Evolutionary conservation across 1,140 invertebrate species (phyloP).

Genomic region (Chymomyza costata): DNA sequence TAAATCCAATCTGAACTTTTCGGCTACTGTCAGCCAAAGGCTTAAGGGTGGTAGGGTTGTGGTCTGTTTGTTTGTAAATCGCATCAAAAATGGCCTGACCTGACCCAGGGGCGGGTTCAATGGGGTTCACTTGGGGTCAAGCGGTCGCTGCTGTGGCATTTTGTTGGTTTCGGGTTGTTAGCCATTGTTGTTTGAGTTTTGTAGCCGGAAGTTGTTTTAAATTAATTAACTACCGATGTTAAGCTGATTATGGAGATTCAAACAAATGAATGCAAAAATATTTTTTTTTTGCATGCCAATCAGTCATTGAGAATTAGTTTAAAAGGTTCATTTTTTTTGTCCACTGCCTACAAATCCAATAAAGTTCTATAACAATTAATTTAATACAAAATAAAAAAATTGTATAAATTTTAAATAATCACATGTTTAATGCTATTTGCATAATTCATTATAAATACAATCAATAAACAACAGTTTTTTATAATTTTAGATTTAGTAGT

Average conservation of each 20-base stretch:
- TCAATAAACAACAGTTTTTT: no score
- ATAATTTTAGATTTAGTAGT: no score
- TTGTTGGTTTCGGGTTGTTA: slow-evolving; percentile 15
- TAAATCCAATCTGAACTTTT: slow-evolving; percentile 4
- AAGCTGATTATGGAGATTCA: no score
- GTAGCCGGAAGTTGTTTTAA: slow-evolving; percentile 47
- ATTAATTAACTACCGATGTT: slow-evolving; percentile 60
- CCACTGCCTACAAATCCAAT: slow-evolving; percentile 44
- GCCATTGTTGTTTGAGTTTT: background rate
- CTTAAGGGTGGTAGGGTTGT: slow-evolving; percentile 9
- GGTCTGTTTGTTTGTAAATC: slow-evolving; percentile 37
- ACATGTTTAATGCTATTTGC: slow-evolving; percentile 25
- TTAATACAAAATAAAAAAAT: slow-evolving; percentile 5
- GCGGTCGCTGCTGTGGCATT: slow-evolving; percentile 58
- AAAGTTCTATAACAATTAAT: slow-evolving; percentile 32
- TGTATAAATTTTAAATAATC: slow-evolving; percentile 10
- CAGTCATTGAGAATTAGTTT: no score
- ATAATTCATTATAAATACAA: slow-evolving; percentile 43
- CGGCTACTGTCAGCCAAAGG: slow-evolving; percentile 18
- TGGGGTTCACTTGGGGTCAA: no score
- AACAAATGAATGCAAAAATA: slow-evolving; percentile 16
- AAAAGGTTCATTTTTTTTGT: background rate
- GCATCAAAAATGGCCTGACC: slow-evolving; percentile 43
- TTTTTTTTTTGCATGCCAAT: no score
- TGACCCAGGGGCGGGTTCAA: slow-evolving; percentile 29